Percentiles rank a stretch among this genome's conserved stretches.
phyloP scores from a whole-genome alignment of 1,140 invertebrate species.

The Tetramorium alpestre region DNA sequence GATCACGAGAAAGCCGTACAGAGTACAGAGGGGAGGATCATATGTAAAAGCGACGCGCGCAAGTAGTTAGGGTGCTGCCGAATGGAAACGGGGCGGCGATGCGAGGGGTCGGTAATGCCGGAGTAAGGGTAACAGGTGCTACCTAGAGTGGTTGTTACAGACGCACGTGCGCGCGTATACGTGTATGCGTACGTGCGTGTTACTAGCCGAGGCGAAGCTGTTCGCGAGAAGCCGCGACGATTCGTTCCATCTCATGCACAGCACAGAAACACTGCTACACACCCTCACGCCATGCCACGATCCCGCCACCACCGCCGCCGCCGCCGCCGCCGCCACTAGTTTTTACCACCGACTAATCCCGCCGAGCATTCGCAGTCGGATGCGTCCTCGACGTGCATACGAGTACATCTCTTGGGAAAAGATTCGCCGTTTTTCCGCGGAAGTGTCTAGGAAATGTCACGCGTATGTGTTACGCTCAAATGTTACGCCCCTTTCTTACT shows the following conservation, averaged over 20 bases:
- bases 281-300: conserved; percentile 60
- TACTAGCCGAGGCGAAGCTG: conserved; percentile 72
- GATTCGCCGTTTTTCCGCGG: conserved; percentile 25
- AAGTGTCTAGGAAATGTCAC: background rate
- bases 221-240: conserved; percentile 70
- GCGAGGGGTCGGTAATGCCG: conserved; percentile 64
- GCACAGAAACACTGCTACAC: conserved; percentile 78
- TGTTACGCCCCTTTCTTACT: background rate
- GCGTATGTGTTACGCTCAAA: no score
- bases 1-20: conserved; percentile 17
- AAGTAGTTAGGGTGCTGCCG: conserved; percentile 68
- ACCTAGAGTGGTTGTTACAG: conserved; percentile 76
- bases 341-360: conserved; percentile 66
- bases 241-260: conserved; percentile 69
- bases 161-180: conserved; percentile 32
- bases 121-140: conserved; percentile 82
- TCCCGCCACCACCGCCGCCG: conserved; percentile 34
- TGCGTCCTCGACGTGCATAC: conserved; percentile 5
- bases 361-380: conserved; percentile 60
- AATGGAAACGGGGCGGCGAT: conserved; percentile 67
- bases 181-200: background rate
- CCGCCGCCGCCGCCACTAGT: conserved; percentile 56
- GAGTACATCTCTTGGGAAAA: conserved; percentile 13
- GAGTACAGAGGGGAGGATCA: conserved; percentile 34
- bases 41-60: conserved; percentile 72